phyloP scores from a whole-genome alignment of 2,888 invertebrate species.

The Ernsta delagoae region DNA sequence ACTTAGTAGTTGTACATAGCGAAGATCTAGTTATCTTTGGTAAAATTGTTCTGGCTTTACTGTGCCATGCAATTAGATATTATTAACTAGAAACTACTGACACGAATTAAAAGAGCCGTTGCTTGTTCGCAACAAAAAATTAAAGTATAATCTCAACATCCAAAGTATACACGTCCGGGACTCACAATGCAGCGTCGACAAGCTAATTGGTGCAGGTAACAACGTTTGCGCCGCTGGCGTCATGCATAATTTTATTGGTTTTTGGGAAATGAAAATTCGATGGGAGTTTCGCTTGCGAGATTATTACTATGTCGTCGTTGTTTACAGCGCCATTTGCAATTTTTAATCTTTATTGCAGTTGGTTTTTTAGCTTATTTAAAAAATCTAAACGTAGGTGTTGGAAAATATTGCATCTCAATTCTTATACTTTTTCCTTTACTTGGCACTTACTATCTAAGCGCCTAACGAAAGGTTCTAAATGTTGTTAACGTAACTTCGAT shows the following conservation, averaged over 20 bases:
- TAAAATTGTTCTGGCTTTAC: too few species aligned
- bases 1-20: too few species aligned
- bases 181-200: slow-evolving; percentile 61
- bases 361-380: too few species aligned
- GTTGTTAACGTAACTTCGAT: too few species aligned
- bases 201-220: slow-evolving; percentile 69
- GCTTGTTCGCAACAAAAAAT: not conserved
- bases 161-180: slow-evolving; percentile 47
- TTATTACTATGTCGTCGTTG: slow-evolving; percentile 6
- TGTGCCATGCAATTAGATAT: too few species aligned
- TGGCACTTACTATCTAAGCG: too few species aligned
- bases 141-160: slow-evolving; percentile 29
- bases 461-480: too few species aligned
- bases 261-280: slow-evolving; percentile 46
- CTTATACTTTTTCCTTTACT: too few species aligned
- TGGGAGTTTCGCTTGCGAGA: slow-evolving; percentile 20
- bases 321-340: slow-evolving; percentile 6
- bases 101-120: not conserved
- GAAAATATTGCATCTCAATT: too few species aligned
- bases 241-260: slow-evolving; percentile 54
- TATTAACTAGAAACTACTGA: too few species aligned
- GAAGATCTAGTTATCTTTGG: too few species aligned
- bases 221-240: slow-evolving; percentile 51
- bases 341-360: slow-evolving; percentile 3
- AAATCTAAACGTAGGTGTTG: too few species aligned